A percentile compares a stretch with the other conserved stretches of the same genome.
These are phyloP conservation scores for Lepetodrilus schrolli DNA, from an alignment of 2,888 invertebrate genomes.

Conservation along the genomic window DNA sequence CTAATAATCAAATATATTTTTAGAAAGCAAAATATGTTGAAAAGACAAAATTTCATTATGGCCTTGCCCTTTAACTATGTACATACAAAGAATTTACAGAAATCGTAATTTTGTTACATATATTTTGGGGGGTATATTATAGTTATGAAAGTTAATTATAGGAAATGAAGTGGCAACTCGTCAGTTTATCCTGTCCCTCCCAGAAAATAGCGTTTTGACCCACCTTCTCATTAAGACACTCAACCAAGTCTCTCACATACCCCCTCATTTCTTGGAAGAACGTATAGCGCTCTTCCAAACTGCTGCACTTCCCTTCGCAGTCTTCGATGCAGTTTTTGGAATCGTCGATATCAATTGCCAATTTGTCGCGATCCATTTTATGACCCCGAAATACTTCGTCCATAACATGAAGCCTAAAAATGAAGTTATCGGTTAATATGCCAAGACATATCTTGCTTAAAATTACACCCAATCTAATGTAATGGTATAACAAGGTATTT, in stretches of 20 bases:
- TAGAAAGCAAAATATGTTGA: no score
- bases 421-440: neutral
- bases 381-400: slow-evolving; percentile 79
- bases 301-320: slow-evolving; percentile 79
- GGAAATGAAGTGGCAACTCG: no score
- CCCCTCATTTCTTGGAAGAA: slow-evolving; percentile 97
- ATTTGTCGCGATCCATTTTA: slow-evolving; percentile 77
- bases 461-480: neutral
- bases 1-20: no score
- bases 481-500: no score
- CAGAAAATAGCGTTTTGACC: slow-evolving; percentile 51
- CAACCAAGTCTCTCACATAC: slow-evolving; percentile 95
- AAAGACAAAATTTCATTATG: no score
- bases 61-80: no score
- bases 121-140: no score
- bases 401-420: slow-evolving; percentile 79
- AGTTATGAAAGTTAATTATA: no score
- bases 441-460: neutral
- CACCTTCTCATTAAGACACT: slow-evolving; percentile 98
- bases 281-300: slow-evolving; percentile 87
- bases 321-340: slow-evolving; percentile 77
- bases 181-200: slow-evolving; percentile 1
- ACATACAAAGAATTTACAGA: no score
- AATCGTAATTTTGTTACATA: no score
- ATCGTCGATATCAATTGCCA: slow-evolving; percentile 76